These are phyloP conservation scores for Spea hammondii DNA, from an alignment of 2,797 vertebrate species.

Conservation along the genomic window DNA sequence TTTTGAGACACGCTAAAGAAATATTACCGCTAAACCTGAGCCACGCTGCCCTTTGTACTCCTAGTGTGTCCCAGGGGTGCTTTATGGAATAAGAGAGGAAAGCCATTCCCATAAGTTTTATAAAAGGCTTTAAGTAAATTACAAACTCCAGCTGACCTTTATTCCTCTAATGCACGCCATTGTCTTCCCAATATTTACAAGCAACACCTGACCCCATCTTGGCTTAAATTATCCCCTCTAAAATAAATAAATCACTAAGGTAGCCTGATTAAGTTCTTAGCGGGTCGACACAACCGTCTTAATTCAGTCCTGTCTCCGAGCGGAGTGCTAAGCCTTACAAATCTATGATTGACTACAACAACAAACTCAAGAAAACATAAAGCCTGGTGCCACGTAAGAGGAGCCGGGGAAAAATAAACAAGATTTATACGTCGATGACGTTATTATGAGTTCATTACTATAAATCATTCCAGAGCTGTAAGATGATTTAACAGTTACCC, in stretches of 20 bases:
- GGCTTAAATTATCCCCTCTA: constrained; percentile 44
- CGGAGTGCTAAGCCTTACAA: constrained; percentile 26
- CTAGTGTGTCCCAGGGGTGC: constrained; percentile 2
- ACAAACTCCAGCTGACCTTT: constrained; percentile 52
- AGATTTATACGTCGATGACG: not conserved
- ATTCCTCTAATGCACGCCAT: constrained; percentile 41
- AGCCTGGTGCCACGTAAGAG: constrained; percentile 54
- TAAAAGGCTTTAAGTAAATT: constrained; percentile 33
- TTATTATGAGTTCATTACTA: not conserved
- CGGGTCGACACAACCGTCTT: constrained; percentile 45
- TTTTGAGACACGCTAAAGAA: not conserved
- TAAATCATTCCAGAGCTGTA: not conserved
- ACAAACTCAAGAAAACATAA: constrained; percentile 31
- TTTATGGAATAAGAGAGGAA: constrained; percentile 3
- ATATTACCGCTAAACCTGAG: constrained; percentile 12
- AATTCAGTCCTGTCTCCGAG: constrained; percentile 23
- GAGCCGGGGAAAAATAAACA: not conserved
- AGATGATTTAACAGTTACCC: not conserved
- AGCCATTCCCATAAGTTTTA: constrained; percentile 26
- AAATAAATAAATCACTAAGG: constrained; percentile 62
- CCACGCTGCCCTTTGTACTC: not conserved
- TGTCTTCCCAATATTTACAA: constrained; percentile 46
- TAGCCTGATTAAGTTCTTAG: constrained; percentile 53
- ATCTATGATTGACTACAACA: constrained; percentile 56
- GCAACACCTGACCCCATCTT: constrained; percentile 55